Percentiles rank a stretch among this genome's conserved stretches.
Conservation (phyloP, 2,888 invertebrate species). For the Cataglyphis livida region DNA sequence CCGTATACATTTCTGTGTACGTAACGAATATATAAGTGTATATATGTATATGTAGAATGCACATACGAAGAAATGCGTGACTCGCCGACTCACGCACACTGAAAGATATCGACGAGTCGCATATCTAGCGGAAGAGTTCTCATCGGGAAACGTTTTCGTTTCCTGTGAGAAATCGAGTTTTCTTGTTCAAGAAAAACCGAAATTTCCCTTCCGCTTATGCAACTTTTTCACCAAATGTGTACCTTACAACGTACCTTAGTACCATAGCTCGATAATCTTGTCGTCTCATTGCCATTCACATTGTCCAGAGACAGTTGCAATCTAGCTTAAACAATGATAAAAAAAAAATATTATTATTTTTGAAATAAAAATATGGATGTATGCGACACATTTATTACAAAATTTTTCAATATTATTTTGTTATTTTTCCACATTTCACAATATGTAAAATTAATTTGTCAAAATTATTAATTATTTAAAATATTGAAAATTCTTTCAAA, state of each 20-base stretch:
- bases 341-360: neutral
- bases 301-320: neutral
- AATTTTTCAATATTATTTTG: neutral
- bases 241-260: slow-evolving; percentile 43
- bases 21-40: slow-evolving; percentile 62
- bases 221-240: slow-evolving; percentile 24
- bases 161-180: slow-evolving; percentile 36
- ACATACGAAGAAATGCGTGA: slow-evolving; percentile 67
- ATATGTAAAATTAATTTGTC: neutral
- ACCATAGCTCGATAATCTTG: slow-evolving; percentile 34
- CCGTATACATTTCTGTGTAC: slow-evolving; percentile 41
- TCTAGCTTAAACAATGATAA: neutral
- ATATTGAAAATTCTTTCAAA: neutral
- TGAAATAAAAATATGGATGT: neutral
- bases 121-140: slow-evolving; percentile 26
- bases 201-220: slow-evolving; percentile 5
- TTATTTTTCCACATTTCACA: neutral
- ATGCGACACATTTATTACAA: neutral
- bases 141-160: slow-evolving; percentile 26
- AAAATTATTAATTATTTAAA: neutral
- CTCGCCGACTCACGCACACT: slow-evolving; percentile 58
- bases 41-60: slow-evolving; percentile 54
- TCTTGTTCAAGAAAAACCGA: slow-evolving; percentile 25
- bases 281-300: slow-evolving; percentile 23
- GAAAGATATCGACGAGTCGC: slow-evolving; percentile 54